phyloP scores from a whole-genome alignment of 2,888 invertebrate genomes.

The Dione vanillae region DNA sequence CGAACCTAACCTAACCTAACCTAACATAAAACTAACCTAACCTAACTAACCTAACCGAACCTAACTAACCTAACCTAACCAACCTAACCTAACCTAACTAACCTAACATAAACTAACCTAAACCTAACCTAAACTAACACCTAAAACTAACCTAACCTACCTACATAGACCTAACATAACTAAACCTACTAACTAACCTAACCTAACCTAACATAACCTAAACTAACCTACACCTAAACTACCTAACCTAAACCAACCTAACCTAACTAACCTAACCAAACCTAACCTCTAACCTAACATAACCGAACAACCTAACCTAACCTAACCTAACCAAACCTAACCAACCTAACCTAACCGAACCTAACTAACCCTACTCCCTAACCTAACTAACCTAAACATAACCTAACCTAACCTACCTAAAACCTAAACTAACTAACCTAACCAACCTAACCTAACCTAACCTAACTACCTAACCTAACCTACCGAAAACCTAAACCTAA shows the following conservation, averaged over 20 bases:
- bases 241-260: slow-evolving; percentile 45
- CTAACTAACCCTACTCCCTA: slow-evolving; percentile 44
- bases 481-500: slow-evolving; percentile 43
- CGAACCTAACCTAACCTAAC: slow-evolving; percentile 41
- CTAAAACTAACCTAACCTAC: slow-evolving; percentile 48
- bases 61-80: no score
- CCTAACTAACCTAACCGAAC: slow-evolving; percentile 46
- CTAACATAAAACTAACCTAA: slow-evolving; percentile 39
- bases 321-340: slow-evolving; percentile 46
- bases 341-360: slow-evolving; percentile 45
- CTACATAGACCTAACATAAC: slow-evolving; percentile 46
- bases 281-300: slow-evolving; percentile 46
- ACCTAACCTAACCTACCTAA: slow-evolving; percentile 45
- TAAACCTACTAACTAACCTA: slow-evolving; percentile 46
- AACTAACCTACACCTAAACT: slow-evolving; percentile 43
- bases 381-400: slow-evolving; percentile 42
- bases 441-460: slow-evolving; percentile 45
- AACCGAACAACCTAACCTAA: slow-evolving; percentile 45
- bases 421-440: no score
- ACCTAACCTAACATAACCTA: slow-evolving; percentile 47
- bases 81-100: slow-evolving; percentile 46
- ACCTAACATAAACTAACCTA: no score
- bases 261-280: slow-evolving; percentile 45
- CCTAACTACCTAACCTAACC: slow-evolving; percentile 47
- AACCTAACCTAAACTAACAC: slow-evolving; percentile 46